phyloP scores from a whole-genome alignment of 2,888 invertebrate genomes.

The Notodonta dromedarius region DNA sequence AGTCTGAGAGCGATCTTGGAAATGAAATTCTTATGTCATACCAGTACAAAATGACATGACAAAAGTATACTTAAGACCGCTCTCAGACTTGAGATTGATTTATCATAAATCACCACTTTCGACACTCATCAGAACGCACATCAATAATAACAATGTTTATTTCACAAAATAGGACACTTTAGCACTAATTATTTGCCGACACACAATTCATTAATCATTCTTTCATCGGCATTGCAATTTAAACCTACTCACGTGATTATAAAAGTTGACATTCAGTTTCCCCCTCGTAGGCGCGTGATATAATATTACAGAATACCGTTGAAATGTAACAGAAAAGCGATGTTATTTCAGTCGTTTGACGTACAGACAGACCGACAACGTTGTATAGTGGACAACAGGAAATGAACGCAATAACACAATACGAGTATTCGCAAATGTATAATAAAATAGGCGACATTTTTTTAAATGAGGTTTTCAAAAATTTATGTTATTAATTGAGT shows the following conservation, averaged over 20 bases:
- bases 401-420: slow-evolving; percentile 11
- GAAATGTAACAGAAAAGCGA: slow-evolving; percentile 22
- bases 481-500: no score
- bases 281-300: no score
- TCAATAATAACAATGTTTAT: neutral
- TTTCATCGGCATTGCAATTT: neutral
- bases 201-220: neutral
- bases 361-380: slow-evolving; percentile 13
- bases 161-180: neutral
- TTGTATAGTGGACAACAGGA: slow-evolving; percentile 25
- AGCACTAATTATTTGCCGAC: neutral
- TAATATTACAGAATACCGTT: neutral
- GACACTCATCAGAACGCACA: no score
- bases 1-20: no score
- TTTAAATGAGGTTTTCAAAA: no score
- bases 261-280: neutral
- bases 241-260: neutral
- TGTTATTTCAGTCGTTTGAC: slow-evolving; percentile 27
- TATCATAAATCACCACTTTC: no score
- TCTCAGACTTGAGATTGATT: no score
- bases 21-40: no score
- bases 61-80: no score
- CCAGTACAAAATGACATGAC: no score
- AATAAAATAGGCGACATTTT: neutral
- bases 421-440: slow-evolving; percentile 7